Evolutionary conservation across 2,888 invertebrate species (phyloP).

Genomic region (Chloroclysta siterata): DNA sequence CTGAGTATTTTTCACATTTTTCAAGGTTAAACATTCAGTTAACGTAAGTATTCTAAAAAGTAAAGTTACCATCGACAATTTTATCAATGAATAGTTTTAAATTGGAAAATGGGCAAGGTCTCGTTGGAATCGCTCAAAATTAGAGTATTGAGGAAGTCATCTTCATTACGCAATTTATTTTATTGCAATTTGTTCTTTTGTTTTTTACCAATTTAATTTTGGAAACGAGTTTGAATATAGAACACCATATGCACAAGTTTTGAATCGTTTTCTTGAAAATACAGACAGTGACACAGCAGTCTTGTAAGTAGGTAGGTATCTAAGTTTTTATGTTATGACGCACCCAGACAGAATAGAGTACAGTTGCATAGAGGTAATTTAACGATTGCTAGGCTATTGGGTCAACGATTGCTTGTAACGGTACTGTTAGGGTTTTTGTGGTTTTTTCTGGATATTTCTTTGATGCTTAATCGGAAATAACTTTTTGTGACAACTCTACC

Average conservation of each 20-base stretch:
- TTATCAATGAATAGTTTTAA: slow-evolving; percentile 42
- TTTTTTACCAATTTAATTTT: slow-evolving; percentile 22
- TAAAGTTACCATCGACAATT: slow-evolving; percentile 26
- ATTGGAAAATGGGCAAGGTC: slow-evolving; percentile 43
- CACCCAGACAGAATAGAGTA: background rate
- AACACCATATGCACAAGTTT: background rate
- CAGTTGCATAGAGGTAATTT: slow-evolving; percentile 9
- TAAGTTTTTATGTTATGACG: slow-evolving; percentile 4
- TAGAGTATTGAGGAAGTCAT: slow-evolving; percentile 42
- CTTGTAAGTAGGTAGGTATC: background rate
- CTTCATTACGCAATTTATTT: slow-evolving; percentile 32
- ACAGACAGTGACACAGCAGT: background rate
- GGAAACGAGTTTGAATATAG: slow-evolving; percentile 6
- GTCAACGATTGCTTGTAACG: slow-evolving; percentile 21
- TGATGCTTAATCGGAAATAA: background rate
- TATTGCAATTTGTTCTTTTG: slow-evolving; percentile 22
- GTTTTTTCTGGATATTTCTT: slow-evolving; percentile 3
- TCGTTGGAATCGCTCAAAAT: slow-evolving; percentile 33
- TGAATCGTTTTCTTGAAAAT: background rate
- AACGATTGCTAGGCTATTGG: slow-evolving; percentile 16
- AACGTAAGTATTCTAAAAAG: slow-evolving; percentile 20
- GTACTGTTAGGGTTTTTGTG: slow-evolving; percentile 8
- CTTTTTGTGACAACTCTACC: background rate
- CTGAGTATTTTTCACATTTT: background rate
- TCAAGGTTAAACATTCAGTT: slow-evolving; percentile 18